Percentiles rank a stretch among this genome's conserved stretches.
Conservation (phyloP, 2,797 vertebrate species). For the Takifugu rubripes region DNA sequence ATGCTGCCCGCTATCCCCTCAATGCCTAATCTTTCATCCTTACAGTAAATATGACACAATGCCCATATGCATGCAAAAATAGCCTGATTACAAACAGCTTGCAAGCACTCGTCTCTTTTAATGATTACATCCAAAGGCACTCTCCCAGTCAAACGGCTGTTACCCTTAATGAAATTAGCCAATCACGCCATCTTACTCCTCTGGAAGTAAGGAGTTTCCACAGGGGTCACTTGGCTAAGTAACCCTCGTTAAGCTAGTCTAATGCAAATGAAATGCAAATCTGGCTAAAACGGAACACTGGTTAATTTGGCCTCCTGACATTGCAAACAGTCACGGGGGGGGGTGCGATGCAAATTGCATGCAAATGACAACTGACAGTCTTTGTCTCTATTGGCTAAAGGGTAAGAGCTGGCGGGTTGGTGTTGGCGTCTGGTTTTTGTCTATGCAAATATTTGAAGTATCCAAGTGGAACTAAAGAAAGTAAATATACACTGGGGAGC, state of each 20-base stretch:
- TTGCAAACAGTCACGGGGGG: constrained; percentile 72
- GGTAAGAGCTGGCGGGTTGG: constrained; percentile 36
- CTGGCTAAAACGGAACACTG: constrained; percentile 73
- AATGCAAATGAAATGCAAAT: constrained; percentile 81
- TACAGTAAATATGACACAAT: constrained; percentile 77
- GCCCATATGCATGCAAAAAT: constrained; percentile 60
- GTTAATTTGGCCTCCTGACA: constrained; percentile 82
- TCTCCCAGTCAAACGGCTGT: constrained; percentile 56
- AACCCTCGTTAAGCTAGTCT: constrained; percentile 72
- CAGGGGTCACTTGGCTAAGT: constrained; percentile 72
- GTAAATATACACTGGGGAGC: constrained; percentile 46
- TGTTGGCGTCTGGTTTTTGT: constrained; percentile 47
- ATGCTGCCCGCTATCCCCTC: constrained; percentile 63
- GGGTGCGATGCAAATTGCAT: constrained; percentile 76
- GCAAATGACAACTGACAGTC: constrained; percentile 70
- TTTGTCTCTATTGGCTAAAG: constrained; percentile 58
- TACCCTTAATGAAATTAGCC: constrained; percentile 71
- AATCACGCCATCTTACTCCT: constrained; percentile 42
- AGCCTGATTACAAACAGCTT: constrained; percentile 73
- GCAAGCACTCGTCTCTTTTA: constrained; percentile 60
- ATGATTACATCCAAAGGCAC: constrained; percentile 69
- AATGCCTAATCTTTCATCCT: constrained; percentile 74
- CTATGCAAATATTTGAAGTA: constrained; percentile 66
- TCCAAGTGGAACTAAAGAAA: constrained; percentile 59
- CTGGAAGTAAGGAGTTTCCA: constrained; percentile 50